Conservation (phyloP, 2,797 vertebrate genomes). For the Erithacus rubecula region DNA sequence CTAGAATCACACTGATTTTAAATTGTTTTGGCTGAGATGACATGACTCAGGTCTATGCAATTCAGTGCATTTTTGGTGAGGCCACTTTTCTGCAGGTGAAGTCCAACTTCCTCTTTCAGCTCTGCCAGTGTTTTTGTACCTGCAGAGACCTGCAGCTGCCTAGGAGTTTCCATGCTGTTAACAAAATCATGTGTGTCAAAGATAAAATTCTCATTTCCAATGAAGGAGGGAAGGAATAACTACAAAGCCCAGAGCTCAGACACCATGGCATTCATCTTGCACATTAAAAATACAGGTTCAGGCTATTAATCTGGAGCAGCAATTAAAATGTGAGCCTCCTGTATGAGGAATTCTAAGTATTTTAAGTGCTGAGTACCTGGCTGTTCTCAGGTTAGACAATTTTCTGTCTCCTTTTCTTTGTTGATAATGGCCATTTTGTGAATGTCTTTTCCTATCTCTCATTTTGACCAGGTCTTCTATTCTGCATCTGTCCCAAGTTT, state of each 20-base stretch:
- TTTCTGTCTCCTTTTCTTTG: background rate
- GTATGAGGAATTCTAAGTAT: background rate
- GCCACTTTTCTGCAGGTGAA: background rate
- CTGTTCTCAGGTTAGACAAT: background rate
- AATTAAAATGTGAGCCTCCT: background rate
- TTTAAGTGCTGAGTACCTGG: background rate
- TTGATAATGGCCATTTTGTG: background rate
- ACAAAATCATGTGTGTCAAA: background rate
- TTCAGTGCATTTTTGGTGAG: background rate
- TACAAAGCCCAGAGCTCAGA: background rate
- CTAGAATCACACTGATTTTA: background rate
- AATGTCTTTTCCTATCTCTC: background rate
- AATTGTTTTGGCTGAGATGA: background rate
- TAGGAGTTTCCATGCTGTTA: background rate
- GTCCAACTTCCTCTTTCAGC: background rate
- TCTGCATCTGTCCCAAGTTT: background rate
- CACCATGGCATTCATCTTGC: background rate
- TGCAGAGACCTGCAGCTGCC: background rate
- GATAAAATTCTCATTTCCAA: background rate
- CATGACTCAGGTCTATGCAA: fast-evolving
- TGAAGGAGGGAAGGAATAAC: background rate
- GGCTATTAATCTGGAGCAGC: background rate
- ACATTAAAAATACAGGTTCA: background rate
- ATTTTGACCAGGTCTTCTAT: background rate
- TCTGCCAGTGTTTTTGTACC: background rate